These are phyloP conservation scores for Chrysemys picta DNA, from an alignment of 2,113 vertebrate genomes.

Conservation along the genomic window DNA sequence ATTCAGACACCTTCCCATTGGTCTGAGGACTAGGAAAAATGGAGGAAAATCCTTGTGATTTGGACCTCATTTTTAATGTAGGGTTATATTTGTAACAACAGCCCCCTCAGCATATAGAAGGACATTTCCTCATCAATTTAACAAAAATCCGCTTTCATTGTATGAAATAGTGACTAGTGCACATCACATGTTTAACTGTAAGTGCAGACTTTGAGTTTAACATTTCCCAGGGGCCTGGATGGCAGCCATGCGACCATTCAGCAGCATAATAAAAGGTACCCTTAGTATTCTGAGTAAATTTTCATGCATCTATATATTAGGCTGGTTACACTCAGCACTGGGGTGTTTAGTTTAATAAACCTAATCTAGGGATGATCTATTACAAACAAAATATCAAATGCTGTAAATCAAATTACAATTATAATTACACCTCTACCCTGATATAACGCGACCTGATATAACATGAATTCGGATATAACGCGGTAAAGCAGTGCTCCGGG, in stretches of 20 bases:
- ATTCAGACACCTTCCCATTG: not conserved
- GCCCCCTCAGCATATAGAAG: too few species aligned
- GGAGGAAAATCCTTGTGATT: not conserved
- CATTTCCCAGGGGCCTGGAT: not conserved
- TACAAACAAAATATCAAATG: not conserved
- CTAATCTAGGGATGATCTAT: rapidly evolving
- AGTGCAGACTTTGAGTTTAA: rapidly evolving
- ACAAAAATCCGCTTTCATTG: not conserved
- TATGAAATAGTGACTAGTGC: not conserved
- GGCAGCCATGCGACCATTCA: not conserved
- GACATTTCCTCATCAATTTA: not conserved
- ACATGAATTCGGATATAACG: too few species aligned
- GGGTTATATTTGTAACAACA: not conserved
- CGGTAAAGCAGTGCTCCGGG: too few species aligned
- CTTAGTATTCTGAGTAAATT: rapidly evolving
- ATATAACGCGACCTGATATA: too few species aligned
- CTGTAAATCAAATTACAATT: rapidly evolving
- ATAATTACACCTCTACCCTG: too few species aligned
- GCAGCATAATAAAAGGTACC: rapidly evolving
- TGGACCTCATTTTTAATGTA: not conserved
- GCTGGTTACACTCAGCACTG: not conserved
- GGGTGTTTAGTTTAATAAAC: not conserved
- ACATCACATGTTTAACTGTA: not conserved
- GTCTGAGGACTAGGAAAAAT: not conserved
- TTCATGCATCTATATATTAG: rapidly evolving